Conservation (phyloP, 2,797 vertebrate species). For the Enteromius paludinosus region DNA sequence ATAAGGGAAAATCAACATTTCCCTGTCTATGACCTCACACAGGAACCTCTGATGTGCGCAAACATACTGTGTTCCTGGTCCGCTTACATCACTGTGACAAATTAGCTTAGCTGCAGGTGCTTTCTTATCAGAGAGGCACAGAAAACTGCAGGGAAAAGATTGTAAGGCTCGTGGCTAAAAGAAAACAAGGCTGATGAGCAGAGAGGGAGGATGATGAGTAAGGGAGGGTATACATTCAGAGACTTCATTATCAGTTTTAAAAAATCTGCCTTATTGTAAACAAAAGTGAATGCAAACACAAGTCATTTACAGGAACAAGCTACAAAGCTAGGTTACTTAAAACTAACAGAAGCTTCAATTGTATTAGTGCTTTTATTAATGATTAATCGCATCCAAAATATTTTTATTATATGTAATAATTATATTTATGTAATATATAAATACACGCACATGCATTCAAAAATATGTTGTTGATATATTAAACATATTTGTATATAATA, state of each 20-base stretch:
- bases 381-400: too few species aligned
- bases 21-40: not conserved
- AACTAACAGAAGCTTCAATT: not conserved
- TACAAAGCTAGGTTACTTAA: not conserved
- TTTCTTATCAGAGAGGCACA: slow-evolving; percentile 46
- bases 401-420: too few species aligned
- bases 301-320: slow-evolving; percentile 16
- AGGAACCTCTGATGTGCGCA: not conserved
- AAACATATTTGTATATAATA: too few species aligned
- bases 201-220: not conserved
- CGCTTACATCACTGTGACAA: slow-evolving; percentile 40
- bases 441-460: too few species aligned
- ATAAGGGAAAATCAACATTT: not conserved
- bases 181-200: not conserved
- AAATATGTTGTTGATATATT: too few species aligned
- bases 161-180: slow-evolving; percentile 19
- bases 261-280: slow-evolving; percentile 14
- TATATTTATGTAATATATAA: too few species aligned
- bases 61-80: slow-evolving; percentile 35
- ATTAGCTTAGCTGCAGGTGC: slow-evolving; percentile 59
- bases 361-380: too few species aligned
- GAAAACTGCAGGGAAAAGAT: slow-evolving; percentile 13
- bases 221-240: not conserved
- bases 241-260: not conserved
- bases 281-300: not conserved